Evolutionary conservation across 2,888 invertebrate genomes (phyloP), one percentile per base, ranked within the genome.

Genomic region (Halocaridina rubra): DNA sequence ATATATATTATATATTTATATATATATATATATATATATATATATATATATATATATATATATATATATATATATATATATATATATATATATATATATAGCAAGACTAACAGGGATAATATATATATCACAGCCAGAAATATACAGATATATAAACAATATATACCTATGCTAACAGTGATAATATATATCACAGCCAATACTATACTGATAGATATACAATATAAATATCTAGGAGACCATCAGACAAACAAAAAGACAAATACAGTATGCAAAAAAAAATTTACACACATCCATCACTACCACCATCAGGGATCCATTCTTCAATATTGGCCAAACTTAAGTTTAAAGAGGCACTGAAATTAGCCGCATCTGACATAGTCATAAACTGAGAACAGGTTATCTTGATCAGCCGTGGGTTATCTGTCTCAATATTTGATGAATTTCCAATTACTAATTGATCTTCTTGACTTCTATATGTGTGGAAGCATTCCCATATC

Each of bases 401-500:
- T 29, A 78, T 67, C 16, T 78, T 64, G n/a, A n/a, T 30, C 8
- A 78, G 46, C 5, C 24, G 13, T n/a, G 8, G 2, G 7, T 69
- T 39, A 5, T 24, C 77, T 22, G 8, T 29, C 16, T 46, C 46
- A 46, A 46, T 13, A 10, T 13, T 46, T 46, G 10, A 10, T 46
- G 10, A 10, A 1, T 16, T 46, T 13, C 16, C 1, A 46, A 10
- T 16, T 46, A 16, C 1, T 13, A 13, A 10, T 46, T 13, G 16
- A 13, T 16, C 46, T 10, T 3, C 67, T 32, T 27, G 13, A n/a
- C 8, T 22, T 29, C 27, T 10, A 24, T 67, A 78, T n/a, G 27
- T 19, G 3, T 78, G 78, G n/a, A n/a, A 46, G n/a, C 78, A 78
- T 19, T 61, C 46, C 67, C 22, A 46, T 1, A n/a, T 27, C 78